phyloP scores from a whole-genome alignment of 2,888 invertebrate genomes.

The Lingula anatina region DNA sequence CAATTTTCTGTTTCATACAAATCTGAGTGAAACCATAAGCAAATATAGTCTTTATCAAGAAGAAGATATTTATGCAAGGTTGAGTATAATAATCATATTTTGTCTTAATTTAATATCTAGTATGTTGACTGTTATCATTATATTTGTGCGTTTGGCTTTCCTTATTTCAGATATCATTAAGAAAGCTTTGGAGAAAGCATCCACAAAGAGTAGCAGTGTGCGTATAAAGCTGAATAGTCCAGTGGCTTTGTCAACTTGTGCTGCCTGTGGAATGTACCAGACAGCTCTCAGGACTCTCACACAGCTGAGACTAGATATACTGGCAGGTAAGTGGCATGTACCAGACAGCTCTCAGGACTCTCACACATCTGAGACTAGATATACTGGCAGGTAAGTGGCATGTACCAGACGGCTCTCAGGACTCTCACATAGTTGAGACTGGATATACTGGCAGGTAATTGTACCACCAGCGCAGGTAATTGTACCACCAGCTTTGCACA shows the following conservation, averaged over 20 bases:
- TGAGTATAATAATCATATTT: too few species aligned
- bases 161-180: conserved; percentile 43
- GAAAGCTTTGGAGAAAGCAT: conserved; percentile 51
- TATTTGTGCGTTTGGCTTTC: background rate
- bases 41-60: too few species aligned
- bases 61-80: too few species aligned
- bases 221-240: conserved; percentile 73
- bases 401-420: too few species aligned
- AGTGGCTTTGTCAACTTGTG: conserved; percentile 75
- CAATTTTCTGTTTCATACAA: too few species aligned
- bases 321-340: conserved; percentile 78
- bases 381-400: conserved; percentile 74
- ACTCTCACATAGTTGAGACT: too few species aligned
- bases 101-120: background rate
- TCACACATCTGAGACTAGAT: conserved; percentile 84
- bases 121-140: background rate
- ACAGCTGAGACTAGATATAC: conserved; percentile 84
- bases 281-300: conserved; percentile 83
- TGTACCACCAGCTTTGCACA: too few species aligned
- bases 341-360: conserved; percentile 81
- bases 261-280: conserved; percentile 88
- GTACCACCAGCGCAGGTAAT: too few species aligned
- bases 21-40: too few species aligned
- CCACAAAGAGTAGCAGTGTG: conserved; percentile 37
- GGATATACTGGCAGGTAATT: too few species aligned